Conservation (phyloP, 2,113 vertebrate species). For the Trochalopteron elliotii region DNA sequence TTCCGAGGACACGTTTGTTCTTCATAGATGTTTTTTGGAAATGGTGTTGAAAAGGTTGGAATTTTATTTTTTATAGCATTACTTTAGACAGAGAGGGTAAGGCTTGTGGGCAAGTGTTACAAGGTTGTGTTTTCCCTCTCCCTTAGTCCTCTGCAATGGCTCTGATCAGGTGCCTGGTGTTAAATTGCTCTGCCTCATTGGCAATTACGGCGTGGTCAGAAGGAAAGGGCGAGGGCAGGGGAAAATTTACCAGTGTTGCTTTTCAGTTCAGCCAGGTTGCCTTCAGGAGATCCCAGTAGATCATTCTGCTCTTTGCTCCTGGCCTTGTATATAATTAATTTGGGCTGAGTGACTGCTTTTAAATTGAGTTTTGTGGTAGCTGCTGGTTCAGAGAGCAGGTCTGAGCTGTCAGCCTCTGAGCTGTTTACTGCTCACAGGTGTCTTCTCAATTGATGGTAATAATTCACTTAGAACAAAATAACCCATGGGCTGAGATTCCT, state of each 20-base stretch:
- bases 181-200: neutral
- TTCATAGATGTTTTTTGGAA: neutral
- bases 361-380: neutral
- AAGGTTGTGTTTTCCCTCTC: neutral
- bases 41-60: neutral
- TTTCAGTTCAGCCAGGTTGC: neutral
- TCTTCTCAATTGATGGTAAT: neutral
- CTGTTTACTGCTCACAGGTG: neutral
- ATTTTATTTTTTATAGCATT: neutral
- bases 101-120: neutral
- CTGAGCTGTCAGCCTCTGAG: neutral
- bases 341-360: neutral
- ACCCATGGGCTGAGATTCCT: neutral
- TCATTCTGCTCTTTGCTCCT: neutral
- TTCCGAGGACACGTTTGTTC: neutral
- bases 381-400: neutral
- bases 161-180: too few species aligned
- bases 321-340: constrained; percentile 25
- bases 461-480: neutral
- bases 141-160: neutral
- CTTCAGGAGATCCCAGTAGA: neutral
- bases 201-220: neutral
- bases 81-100: neutral
- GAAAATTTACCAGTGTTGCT: neutral
- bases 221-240: neutral